phyloP scores from a whole-genome alignment of 1,140 invertebrate genomes.

The Dreissena polymorpha region DNA sequence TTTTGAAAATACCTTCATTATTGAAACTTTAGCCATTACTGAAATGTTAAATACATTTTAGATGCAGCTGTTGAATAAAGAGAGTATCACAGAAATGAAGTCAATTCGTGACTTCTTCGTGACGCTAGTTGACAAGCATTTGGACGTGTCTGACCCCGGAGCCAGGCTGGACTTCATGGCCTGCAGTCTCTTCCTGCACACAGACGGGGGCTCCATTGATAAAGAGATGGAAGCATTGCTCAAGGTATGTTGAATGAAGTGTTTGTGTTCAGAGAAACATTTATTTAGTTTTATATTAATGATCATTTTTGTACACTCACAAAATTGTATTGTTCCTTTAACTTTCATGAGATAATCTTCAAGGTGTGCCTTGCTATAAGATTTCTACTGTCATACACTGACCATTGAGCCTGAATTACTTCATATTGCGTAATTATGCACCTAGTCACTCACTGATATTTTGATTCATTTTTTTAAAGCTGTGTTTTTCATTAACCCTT shows the following conservation, averaged over 20 bases:
- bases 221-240: conserved; percentile 72
- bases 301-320: not conserved
- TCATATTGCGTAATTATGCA: no score
- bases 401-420: no score
- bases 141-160: conserved; percentile 63
- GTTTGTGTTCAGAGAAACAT: not conserved
- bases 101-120: conserved; percentile 76
- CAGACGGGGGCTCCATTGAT: conserved; percentile 68
- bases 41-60: conserved; percentile 3
- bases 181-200: conserved; percentile 73
- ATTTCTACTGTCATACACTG: no score
- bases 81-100: conserved; percentile 69
- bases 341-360: no score
- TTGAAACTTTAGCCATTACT: no score
- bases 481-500: no score
- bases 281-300: not conserved
- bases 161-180: conserved; percentile 78
- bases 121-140: conserved; percentile 61
- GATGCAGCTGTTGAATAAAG: conserved; percentile 67
- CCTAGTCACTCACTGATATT: no score
- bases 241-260: no score
- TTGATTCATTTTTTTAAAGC: no score
- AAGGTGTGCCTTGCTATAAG: no score
- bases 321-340: no score
- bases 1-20: no score